Percentiles rank a stretch among this genome's conserved stretches.
These are phyloP conservation scores for Salmo trutta DNA, from an alignment of 2,797 vertebrate genomes.

Conservation along the genomic window DNA sequence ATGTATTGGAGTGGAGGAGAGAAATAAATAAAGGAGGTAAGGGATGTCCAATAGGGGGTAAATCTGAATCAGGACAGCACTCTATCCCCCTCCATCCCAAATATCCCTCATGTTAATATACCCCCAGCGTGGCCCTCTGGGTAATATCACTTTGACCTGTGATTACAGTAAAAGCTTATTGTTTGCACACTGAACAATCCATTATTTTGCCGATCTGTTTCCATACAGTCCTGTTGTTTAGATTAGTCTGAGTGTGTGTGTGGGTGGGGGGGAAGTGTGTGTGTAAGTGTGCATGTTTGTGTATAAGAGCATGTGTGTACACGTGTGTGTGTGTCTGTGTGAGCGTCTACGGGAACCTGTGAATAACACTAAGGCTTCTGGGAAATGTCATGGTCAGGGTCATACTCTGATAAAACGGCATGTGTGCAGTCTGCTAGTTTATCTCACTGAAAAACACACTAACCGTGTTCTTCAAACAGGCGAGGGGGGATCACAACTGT, in stretches of 20 bases:
- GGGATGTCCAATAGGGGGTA: constrained; percentile 65
- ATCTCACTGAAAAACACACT: constrained; percentile 21
- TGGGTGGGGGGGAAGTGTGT: neutral
- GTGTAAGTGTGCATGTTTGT: neutral
- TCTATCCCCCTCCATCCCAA: constrained; percentile 57
- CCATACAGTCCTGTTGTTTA: constrained; percentile 71
- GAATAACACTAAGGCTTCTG: constrained; percentile 24
- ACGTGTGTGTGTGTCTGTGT: constrained; percentile 5
- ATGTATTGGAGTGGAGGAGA: constrained; percentile 35
- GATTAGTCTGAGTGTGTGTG: constrained; percentile 56
- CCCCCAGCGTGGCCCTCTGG: constrained; percentile 65
- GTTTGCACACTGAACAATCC: constrained; percentile 79
- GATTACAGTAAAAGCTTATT: constrained; percentile 79
- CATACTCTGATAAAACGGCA: constrained; percentile 22
- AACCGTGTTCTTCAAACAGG: constrained; percentile 15
- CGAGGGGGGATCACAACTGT: constrained; percentile 27
- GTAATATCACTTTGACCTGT: constrained; percentile 77
- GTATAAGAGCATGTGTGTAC: too few species aligned
- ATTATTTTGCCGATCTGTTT: constrained; percentile 76
- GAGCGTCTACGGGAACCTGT: constrained; percentile 4
- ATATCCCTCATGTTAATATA: constrained; percentile 78
- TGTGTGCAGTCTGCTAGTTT: constrained; percentile 11
- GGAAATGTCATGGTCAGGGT: constrained; percentile 38
- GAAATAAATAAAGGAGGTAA: constrained; percentile 36
- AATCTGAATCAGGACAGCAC: constrained; percentile 70